Percentiles rank a stretch among this genome's conserved stretches.
Conservation (phyloP, 2,888 invertebrate genomes). For the Scrobipalpa atriplicella region DNA sequence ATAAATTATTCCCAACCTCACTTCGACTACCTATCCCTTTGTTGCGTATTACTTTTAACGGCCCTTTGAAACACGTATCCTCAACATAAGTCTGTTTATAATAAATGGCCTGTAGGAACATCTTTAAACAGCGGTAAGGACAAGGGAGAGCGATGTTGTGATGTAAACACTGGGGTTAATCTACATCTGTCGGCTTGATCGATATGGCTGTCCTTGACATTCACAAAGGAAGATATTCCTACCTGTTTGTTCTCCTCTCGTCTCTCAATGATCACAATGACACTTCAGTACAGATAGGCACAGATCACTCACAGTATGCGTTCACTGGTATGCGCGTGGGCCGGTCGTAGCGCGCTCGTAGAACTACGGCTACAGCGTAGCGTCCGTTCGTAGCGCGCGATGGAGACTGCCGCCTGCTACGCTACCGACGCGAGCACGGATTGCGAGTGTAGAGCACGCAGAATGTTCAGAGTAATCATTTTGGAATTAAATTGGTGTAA, state of each 20-base stretch:
- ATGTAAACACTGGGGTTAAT: constrained; percentile 31
- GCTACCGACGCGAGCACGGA: constrained; percentile 65
- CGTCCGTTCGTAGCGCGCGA: constrained; percentile 70
- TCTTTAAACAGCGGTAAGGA: background rate
- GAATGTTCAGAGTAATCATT: constrained; percentile 43
- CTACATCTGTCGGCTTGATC: constrained; percentile 61
- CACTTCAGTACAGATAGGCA: constrained; percentile 5
- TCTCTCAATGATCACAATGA: constrained; percentile 12
- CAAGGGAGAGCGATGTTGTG: constrained; percentile 6
- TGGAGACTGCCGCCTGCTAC: constrained; percentile 65
- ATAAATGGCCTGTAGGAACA: background rate
- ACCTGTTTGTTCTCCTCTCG: constrained; percentile 63
- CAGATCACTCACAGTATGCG: constrained; percentile 36
- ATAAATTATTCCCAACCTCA: constrained; percentile 69
- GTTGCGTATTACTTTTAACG: constrained; percentile 57
- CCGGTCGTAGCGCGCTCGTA: constrained; percentile 50
- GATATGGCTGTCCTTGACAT: constrained; percentile 79
- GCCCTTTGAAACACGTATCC: constrained; percentile 38
- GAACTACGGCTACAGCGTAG: constrained; percentile 53
- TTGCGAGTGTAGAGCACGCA: constrained; percentile 56
- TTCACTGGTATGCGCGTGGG: constrained; percentile 40
- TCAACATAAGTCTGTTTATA: no score
- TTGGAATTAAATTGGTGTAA: no score
- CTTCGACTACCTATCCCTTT: constrained; percentile 59
- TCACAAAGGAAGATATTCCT: constrained; percentile 52